phyloP scores from a whole-genome alignment of 2,113 vertebrate species.

The Chauna torquata region DNA sequence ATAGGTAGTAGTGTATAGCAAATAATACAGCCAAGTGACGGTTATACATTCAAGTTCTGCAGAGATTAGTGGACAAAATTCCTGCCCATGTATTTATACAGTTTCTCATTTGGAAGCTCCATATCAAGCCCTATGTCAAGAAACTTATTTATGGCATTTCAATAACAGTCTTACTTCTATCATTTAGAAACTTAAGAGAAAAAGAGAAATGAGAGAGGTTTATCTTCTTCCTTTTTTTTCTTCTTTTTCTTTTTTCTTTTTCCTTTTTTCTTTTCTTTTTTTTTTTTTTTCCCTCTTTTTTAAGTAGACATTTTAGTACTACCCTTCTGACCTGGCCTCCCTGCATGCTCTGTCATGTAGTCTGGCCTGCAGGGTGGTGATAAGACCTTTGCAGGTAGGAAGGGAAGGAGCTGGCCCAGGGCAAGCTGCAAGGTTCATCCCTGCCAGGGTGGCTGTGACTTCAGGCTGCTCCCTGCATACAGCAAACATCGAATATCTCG shows the following conservation, averaged over 20 bases:
- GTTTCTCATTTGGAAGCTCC: background rate
- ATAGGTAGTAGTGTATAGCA: background rate
- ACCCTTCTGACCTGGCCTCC: background rate
- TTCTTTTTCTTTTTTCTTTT: too few relatives aligned
- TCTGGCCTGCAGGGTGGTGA: background rate
- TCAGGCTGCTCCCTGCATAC: background rate
- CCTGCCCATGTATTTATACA: background rate
- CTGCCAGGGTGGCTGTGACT: background rate
- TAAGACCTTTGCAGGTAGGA: background rate
- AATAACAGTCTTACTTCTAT: background rate
- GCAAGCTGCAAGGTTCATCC: background rate
- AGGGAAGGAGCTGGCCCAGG: background rate
- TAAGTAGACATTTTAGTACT: background rate
- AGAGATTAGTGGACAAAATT: background rate
- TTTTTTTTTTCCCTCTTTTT: too few relatives aligned
- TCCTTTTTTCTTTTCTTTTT: too few relatives aligned
- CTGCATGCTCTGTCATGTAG: fast-evolving
- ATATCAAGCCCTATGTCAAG: background rate
- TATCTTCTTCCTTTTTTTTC: too few relatives aligned
- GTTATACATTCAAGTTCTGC: background rate
- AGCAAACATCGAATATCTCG: background rate
- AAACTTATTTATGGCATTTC: background rate
- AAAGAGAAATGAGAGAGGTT: background rate
- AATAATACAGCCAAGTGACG: background rate
- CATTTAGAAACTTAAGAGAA: background rate